Conservation (phyloP, 2,888 invertebrate species). For the Branchellion lobata region DNA sequence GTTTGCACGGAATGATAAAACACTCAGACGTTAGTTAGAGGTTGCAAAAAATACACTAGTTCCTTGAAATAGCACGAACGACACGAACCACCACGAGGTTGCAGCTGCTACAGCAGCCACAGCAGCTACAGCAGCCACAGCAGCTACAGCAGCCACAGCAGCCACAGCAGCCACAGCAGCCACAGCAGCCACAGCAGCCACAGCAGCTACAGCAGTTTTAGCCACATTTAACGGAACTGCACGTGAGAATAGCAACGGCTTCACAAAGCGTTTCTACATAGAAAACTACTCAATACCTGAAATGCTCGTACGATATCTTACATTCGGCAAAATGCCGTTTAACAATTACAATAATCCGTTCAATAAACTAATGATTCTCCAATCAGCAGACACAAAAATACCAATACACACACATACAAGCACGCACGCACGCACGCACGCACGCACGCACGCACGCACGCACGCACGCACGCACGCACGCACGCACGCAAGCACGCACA, state of each 20-base stretch:
- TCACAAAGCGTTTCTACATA: neutral
- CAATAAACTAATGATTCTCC: neutral
- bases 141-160: constrained; percentile 5
- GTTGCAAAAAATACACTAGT: neutral
- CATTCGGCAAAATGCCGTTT: neutral
- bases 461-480: too few relatives aligned
- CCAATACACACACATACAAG: too few relatives aligned
- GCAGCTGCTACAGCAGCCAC: constrained; percentile 3
- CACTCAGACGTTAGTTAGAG: neutral
- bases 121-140: neutral
- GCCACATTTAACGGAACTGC: neutral
- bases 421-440: too few relatives aligned
- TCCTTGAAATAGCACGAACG: neutral
- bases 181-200: neutral
- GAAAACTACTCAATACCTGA: constrained; percentile 7
- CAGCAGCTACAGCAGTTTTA: neutral
- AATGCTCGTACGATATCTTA: neutral
- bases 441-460: too few relatives aligned
- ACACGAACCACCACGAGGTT: neutral
- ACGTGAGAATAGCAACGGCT: neutral
- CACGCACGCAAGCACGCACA: too few relatives aligned
- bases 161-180: neutral
- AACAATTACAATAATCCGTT: neutral
- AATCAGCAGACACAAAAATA: neutral
- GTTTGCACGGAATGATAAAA: neutral